Evolutionary conservation across 2,888 invertebrate species (phyloP), one percentile per base, ranked within the genome.

Genomic region (Argyresthia albistria): DNA sequence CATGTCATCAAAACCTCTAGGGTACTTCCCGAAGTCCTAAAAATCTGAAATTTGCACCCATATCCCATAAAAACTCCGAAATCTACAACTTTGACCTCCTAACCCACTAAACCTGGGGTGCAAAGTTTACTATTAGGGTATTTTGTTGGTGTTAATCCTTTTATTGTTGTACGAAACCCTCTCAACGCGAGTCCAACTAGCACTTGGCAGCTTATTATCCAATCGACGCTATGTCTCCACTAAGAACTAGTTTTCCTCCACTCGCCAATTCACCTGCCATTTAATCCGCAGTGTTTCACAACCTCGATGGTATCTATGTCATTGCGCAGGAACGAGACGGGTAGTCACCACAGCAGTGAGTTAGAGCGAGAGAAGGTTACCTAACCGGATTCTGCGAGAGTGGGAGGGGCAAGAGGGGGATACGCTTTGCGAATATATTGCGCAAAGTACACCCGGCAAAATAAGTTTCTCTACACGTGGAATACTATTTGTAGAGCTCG

Each of bases 201-300:
- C n/a, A n/a, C n/a, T n/a, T n/a, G n/a, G n/a, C n/a, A n/a, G n/a
- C n/a, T n/a, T n/a, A n/a, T n/a, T n/a, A 37, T 12, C 47, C 35
- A 15, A 25, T n/a, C n/a, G n/a, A n/a, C 25, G 2, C 25, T 25
- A 25, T 25, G 6, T 25, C 25, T 25, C 25, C 25, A 25, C 25
- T 6, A 78, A 80, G 77, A 86, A 86, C 83, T 77, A 70, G 83
- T 86, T 86, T 48, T 73, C 76, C 69, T 76, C 25, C 6, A 25
- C 2, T 25, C 76, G 76, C 52, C 81, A 80, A 84, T 80, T 81
- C 84, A 87, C 87, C 82, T 86, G 87, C 82, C 80, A 81, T 83
- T 81, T 86, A 86, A 86, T 87, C 86, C 81, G 87, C 84, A 82
- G 63, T 80, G 78, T 87, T 87, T 87, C 86, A 84, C 87, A 86